phyloP scores from a whole-genome alignment of 1,140 invertebrate species.

The Plutomurus gul region DNA sequence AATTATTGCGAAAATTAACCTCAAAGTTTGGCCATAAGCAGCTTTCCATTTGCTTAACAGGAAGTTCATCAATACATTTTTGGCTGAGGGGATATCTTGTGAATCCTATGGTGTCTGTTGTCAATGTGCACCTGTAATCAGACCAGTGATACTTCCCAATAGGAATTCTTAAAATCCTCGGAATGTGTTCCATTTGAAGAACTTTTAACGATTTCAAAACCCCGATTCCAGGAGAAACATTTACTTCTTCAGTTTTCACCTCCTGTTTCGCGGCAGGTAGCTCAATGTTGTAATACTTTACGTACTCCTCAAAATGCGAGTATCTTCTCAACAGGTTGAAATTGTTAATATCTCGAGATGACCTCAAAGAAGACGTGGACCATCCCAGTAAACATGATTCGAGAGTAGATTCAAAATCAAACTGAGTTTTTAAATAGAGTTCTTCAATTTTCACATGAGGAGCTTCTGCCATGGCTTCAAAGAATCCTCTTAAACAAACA shows the following conservation, averaged over 20 bases:
- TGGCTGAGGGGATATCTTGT: constrained; percentile 29
- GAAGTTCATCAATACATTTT: constrained; percentile 28
- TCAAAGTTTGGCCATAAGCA: constrained; percentile 34
- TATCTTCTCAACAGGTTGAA: constrained; percentile 33
- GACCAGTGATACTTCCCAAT: constrained; percentile 38
- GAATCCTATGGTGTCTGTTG: constrained; percentile 30
- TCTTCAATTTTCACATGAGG: constrained; percentile 23
- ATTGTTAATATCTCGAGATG: neutral
- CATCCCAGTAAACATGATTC: constrained; percentile 38
- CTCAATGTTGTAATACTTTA: constrained; percentile 45
- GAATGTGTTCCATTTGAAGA: constrained; percentile 48
- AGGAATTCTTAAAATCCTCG: constrained; percentile 38
- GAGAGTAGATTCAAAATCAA: constrained; percentile 45
- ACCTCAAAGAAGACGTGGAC: neutral
- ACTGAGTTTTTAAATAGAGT: constrained; percentile 44
- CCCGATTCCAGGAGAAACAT: constrained; percentile 17
- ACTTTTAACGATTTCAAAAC: constrained; percentile 39
- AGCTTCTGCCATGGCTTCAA: constrained; percentile 27
- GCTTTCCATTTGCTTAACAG: neutral
- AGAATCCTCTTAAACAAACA: constrained; percentile 35
- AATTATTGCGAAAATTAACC: neutral
- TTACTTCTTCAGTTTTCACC: constrained; percentile 4
- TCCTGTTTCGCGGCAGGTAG: constrained; percentile 26
- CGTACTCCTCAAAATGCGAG: constrained; percentile 40
- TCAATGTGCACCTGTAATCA: constrained; percentile 29